These are phyloP conservation scores for Limnothrissa miodon DNA, from an alignment of 2,113 vertebrate species.

Conservation along the genomic window DNA sequence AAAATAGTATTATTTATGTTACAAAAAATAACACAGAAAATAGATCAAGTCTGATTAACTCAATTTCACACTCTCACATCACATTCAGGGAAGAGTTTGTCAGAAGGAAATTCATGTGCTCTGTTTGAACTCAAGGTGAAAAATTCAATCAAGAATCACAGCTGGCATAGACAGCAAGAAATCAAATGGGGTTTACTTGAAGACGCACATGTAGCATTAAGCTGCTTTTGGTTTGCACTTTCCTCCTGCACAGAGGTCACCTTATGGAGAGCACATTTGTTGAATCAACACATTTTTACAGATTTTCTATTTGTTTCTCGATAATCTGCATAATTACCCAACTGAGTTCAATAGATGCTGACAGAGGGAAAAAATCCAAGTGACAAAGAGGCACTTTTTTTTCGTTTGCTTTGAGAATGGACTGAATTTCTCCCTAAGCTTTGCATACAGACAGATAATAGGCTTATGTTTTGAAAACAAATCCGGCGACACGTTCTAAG, in stretches of 20 bases:
- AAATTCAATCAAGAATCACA: neutral
- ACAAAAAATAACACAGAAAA: too few species aligned
- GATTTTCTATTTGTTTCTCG: constrained; percentile 20
- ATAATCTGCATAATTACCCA: constrained; percentile 39
- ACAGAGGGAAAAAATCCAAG: constrained; percentile 26
- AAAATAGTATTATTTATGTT: too few species aligned
- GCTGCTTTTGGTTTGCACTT: neutral
- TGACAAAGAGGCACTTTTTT: constrained; percentile 28
- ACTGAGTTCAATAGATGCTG: constrained; percentile 28
- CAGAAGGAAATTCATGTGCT: neutral
- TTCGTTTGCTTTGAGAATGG: constrained; percentile 31
- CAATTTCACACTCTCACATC: neutral
- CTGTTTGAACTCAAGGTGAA: neutral
- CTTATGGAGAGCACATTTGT: neutral
- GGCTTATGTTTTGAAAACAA: constrained; percentile 44
- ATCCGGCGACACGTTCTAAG: constrained; percentile 40
- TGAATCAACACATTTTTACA: constrained; percentile 16
- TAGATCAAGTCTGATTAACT: neutral
- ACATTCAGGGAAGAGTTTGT: neutral
- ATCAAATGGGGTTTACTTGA: neutral
- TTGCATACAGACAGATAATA: constrained; percentile 42
- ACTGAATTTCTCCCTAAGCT: constrained; percentile 30
- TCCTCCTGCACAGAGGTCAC: neutral
- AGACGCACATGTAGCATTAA: neutral
- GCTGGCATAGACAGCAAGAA: neutral